phyloP scores from a whole-genome alignment of 2,113 vertebrate genomes.

The Phocoena phocoena region DNA sequence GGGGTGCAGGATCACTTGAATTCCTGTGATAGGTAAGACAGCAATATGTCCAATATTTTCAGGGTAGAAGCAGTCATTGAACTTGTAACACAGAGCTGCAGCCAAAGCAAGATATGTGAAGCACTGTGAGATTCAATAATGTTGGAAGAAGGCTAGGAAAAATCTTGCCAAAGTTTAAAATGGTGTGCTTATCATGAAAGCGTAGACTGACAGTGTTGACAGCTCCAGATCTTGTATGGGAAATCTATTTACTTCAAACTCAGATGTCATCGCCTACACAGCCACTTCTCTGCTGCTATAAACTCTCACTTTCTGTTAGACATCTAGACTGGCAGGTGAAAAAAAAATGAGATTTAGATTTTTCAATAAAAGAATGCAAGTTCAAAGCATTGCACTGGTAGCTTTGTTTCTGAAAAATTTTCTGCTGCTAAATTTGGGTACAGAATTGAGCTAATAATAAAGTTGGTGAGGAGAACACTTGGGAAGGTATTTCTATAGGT shows the following conservation, averaged over 20 bases:
- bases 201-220: slow-evolving; percentile 67
- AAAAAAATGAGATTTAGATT: slow-evolving; percentile 49
- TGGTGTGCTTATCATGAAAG: slow-evolving; percentile 9
- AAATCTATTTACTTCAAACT: slow-evolving; percentile 66
- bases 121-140: slow-evolving; percentile 56
- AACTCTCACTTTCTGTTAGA: slow-evolving; percentile 67
- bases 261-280: slow-evolving; percentile 73
- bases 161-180: slow-evolving; percentile 73
- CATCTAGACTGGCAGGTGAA: slow-evolving; percentile 66
- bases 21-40: background rate
- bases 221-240: slow-evolving; percentile 64
- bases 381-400: slow-evolving; percentile 51
- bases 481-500: background rate
- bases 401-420: slow-evolving; percentile 57
- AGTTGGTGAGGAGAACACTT: background rate
- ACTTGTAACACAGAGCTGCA: slow-evolving; percentile 58
- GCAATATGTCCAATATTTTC: background rate
- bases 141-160: slow-evolving; percentile 48
- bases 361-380: slow-evolving; percentile 68
- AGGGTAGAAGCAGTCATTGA: slow-evolving; percentile 11
- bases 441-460: slow-evolving; percentile 18
- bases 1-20: background rate
- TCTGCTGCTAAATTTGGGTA: rapidly evolving
- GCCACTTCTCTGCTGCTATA: slow-evolving; percentile 30
- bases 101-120: slow-evolving; percentile 13